Percentiles rank a stretch among this genome's conserved stretches.
Conservation (phyloP, 2,797 vertebrate genomes). For the Poliocrania exsul region DNA sequence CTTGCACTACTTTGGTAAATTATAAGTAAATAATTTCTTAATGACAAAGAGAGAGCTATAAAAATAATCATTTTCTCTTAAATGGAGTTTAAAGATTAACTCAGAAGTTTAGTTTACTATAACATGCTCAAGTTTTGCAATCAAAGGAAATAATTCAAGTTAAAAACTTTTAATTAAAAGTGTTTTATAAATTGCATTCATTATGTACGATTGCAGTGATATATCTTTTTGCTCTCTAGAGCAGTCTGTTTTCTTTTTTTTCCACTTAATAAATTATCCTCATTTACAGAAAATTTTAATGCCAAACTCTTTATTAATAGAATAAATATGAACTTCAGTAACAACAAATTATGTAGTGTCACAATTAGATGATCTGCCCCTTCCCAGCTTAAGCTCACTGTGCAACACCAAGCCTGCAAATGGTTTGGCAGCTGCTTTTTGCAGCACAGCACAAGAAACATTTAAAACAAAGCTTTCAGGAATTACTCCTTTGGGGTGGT, state of each 20-base stretch:
- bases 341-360: constrained; percentile 40
- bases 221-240: constrained; percentile 52
- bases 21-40: constrained; percentile 40
- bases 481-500: not conserved
- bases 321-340: constrained; percentile 47
- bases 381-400: not conserved
- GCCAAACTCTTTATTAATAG: constrained; percentile 50
- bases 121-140: not conserved
- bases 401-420: not conserved
- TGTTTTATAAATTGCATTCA: constrained; percentile 57
- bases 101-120: not conserved
- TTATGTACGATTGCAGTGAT: constrained; percentile 63
- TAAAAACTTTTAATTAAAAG: constrained; percentile 56
- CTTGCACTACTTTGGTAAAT: not conserved
- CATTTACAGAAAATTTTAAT: constrained; percentile 58
- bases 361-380: constrained; percentile 24
- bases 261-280: constrained; percentile 34
- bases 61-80: not conserved
- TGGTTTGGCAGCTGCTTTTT: constrained; percentile 29
- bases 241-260: constrained; percentile 52
- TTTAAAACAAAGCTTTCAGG: not conserved
- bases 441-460: not conserved
- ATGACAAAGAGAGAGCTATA: constrained; percentile 28
- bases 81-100: not conserved
- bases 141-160: constrained; percentile 12